Conservation (phyloP, 2,797 vertebrate genomes). For the Rhabdomys pumilio region DNA sequence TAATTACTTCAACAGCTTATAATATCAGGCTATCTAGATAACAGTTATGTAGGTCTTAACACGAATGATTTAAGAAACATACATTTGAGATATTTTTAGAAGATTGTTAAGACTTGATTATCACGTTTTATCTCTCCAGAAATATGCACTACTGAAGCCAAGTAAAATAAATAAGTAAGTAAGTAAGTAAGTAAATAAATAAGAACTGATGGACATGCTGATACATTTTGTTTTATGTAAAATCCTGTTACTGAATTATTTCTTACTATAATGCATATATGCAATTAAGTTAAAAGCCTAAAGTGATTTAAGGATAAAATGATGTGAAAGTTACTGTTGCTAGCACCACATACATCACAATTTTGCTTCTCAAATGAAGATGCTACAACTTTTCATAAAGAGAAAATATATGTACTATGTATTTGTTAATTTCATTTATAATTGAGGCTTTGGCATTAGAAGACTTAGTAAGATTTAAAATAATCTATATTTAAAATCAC, state of each 20-base stretch:
- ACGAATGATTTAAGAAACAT: neutral
- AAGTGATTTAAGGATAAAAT: constrained; percentile 41
- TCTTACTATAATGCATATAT: neutral
- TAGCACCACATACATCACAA: neutral
- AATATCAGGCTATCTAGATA: neutral
- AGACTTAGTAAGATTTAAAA: neutral
- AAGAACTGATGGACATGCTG: neutral
- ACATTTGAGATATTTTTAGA: neutral
- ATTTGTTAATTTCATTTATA: constrained; percentile 41
- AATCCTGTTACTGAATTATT: neutral
- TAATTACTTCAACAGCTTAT: neutral
- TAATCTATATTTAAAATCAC: constrained; percentile 53
- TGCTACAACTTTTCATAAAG: neutral
- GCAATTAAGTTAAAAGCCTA: constrained; percentile 23
- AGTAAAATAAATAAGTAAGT: neutral
- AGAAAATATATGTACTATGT: neutral
- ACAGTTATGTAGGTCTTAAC: neutral
- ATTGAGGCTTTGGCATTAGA: constrained; percentile 18
- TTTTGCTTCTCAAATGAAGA: neutral
- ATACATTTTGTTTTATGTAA: constrained; percentile 16
- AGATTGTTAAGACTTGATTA: neutral
- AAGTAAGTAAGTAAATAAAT: neutral
- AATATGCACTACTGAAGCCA: neutral
- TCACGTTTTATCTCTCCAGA: neutral
- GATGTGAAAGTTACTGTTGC: neutral